Base-by-base conservation (phyloP, 2,888 invertebrate species). In the Plagiodera versicolora region DNA sequence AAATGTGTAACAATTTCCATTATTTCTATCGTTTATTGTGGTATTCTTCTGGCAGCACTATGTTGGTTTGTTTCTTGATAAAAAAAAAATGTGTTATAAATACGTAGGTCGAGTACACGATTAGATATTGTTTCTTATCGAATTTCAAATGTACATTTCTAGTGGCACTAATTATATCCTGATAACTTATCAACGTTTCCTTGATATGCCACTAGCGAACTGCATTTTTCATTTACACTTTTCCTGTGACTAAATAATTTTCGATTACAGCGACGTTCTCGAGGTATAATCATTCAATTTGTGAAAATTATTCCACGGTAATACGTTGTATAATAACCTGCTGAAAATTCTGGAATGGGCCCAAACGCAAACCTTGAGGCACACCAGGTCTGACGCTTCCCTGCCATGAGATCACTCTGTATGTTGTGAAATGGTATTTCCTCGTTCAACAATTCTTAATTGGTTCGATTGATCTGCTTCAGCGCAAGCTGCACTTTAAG, bases 121-220 rank as follows among this genome's bases (percentile, higher is more conserved):
- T 72, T 70, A 71, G 72, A 71, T 71, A 71, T 60, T 60, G 64
- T 57, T 59, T 63, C 60, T 68, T 70, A 71, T 71, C 70, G 60
- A 62, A 60, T 62, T 67, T 60, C 64, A 56, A 72, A 72, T 70
- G 70, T 60, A 60, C 70, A 71, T 72, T 72, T 67, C 68, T 58
- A 68, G 67, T 70, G 67, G 67, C 70, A 70, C 73, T 72, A 73
- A 73, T 73, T 73, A 69, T 67, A 56, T 17, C 35, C 35, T 63
- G 72, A 73, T 73, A 72, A 52, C 16, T 66, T 72, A 72, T 72
- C 73, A 60, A 52, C 58, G 63, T 71, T 72, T 72, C 70, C 70
- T 61, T 60, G 58, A 61, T 52, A 54, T 39, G 39, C 39, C 3
- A 39, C 39, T 4, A 39, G 39, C 11, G n/a, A 4, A 39, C 39